Base-by-base conservation (phyloP, 2,113 vertebrate genomes). In the Indicator maculatus region DNA sequence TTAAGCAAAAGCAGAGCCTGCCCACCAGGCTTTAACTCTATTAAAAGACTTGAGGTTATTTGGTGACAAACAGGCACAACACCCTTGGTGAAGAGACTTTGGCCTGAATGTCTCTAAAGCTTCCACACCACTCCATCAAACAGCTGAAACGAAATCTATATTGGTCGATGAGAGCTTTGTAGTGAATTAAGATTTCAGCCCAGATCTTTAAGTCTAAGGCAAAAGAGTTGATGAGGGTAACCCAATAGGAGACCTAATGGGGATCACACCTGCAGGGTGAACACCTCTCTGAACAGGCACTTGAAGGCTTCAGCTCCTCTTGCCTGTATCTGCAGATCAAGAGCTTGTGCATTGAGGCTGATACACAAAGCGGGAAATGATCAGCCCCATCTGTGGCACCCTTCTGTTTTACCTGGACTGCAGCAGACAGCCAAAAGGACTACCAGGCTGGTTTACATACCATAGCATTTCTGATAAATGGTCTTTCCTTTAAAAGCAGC, bases 61-160 rank as follows among this genome's bases (percentile, higher is more conserved):
- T 91, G n/a, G 41, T 93, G 72, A 93, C 82, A 92, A 94, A 92
- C 93, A 92, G 77, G 66, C 81, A 70, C 67, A 94, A 82, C 56
- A 72, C 27, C 11, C 81, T 61, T 24, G 55, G 74, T 52, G 74
- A 76, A 87, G 56, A 86, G 56, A 76, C 64, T 84, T 14, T 39
- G 77, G 59, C 38, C 31, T 60, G 31, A 85, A 80, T 6, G 28
- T 16, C 38, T 89, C 76, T 59, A 89, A 82, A 80, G 75, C 69
- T 71, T 64, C 67, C 33, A 52, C 27, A 2, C 5, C 0, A 1
- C 45, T 89, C 75, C 41, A 76, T 94, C 66, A 89, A 83, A 87
- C 0, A 0, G 31, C 45, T 92, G 91, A 93, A 92, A 60, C 64
- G 65, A 89, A 91, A 71, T 76, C 91, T 82, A 82, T 81, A 90